Evolutionary conservation across 2,888 invertebrate genomes (phyloP).

Genomic region (Caenorhabditis angaria): DNA sequence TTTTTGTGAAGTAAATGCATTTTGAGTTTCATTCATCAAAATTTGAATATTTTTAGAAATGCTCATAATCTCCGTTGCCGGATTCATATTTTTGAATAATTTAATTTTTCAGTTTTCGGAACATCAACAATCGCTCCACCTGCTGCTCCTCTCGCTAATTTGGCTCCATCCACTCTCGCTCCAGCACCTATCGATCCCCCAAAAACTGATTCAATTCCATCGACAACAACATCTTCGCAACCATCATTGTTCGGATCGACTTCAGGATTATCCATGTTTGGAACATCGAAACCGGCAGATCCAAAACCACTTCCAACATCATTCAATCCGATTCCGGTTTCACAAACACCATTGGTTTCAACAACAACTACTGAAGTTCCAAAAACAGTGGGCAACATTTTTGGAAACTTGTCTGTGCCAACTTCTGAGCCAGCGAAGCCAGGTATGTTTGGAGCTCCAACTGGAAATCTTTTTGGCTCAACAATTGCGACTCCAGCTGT

Average conservation of each 20-base stretch:
- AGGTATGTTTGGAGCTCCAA: neutral
- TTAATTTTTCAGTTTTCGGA: constrained; percentile 7
- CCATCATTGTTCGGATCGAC: neutral
- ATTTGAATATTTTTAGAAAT: no score
- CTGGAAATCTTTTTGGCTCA: constrained; percentile 11
- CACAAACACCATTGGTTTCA: neutral
- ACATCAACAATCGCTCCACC: neutral
- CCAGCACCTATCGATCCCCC: neutral
- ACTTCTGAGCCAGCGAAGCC: neutral
- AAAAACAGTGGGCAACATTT: constrained; percentile 5
- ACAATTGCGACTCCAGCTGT: neutral
- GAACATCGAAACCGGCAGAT: neutral
- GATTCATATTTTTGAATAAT: neutral
- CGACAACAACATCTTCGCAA: neutral
- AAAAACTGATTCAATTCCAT: neutral
- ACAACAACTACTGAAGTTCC: neutral
- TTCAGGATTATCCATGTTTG: constrained; percentile 1
- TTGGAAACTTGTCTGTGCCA: neutral
- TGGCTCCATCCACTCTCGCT: neutral
- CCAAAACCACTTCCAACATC: neutral
- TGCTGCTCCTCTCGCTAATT: neutral
- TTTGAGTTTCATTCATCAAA: no score
- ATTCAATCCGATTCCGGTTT: neutral
- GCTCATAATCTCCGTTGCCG: no score
- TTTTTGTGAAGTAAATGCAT: no score